Evolutionary conservation across 2,113 vertebrate genomes (phyloP).

Genomic region (Varanus komodoensis): DNA sequence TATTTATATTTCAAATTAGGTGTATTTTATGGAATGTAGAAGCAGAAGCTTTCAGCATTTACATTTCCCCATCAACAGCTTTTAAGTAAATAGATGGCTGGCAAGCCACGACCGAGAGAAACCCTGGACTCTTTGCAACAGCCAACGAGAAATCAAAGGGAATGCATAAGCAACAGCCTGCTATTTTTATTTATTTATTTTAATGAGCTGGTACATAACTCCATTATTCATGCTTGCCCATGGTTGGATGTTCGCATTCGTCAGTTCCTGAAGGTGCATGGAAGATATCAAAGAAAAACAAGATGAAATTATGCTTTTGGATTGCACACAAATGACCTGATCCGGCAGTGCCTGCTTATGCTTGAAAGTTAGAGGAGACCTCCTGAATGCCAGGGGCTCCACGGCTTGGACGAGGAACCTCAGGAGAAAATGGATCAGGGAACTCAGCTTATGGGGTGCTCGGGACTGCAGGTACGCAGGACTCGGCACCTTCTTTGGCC

Average conservation of each 20-base stretch:
- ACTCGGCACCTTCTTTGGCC: neutral
- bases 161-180: slow-evolving; percentile 27
- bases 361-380: neutral
- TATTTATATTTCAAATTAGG: slow-evolving; percentile 20
- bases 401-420: neutral
- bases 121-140: neutral
- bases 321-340: neutral
- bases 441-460: neutral
- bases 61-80: slow-evolving; percentile 6
- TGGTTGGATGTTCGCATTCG: neutral
- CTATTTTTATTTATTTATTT: neutral
- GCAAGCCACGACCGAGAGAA: neutral
- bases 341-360: too few relatives aligned
- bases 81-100: slow-evolving; percentile 6
- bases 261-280: neutral
- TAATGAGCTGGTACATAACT: neutral
- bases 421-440: neutral
- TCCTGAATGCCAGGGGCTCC: neutral
- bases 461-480: neutral
- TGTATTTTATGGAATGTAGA: slow-evolving; percentile 8
- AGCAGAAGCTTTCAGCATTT: neutral
- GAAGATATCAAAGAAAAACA: neutral
- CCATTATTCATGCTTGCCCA: slow-evolving; percentile 53
- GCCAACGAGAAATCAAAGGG: slow-evolving; percentile 50
- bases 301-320: neutral